Conservation (phyloP, 2,888 invertebrate genomes). For the Heteropelma amictum region DNA sequence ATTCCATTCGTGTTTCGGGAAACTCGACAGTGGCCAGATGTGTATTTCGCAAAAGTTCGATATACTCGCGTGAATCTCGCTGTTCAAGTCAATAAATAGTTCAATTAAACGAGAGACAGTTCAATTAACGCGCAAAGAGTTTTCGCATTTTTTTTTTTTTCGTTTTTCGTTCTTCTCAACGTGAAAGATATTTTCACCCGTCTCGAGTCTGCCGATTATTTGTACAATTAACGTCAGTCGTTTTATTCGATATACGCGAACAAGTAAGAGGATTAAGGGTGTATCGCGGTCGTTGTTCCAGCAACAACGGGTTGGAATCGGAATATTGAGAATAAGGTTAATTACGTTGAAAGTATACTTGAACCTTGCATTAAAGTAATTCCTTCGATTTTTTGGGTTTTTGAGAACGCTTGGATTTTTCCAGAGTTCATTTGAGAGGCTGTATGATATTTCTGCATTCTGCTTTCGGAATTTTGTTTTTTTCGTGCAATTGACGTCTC, state of each 20-base stretch:
- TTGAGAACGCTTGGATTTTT: no score
- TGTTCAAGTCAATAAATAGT: slow-evolving; percentile 57
- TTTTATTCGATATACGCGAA: slow-evolving; percentile 37
- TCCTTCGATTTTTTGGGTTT: no score
- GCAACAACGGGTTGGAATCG: not conserved
- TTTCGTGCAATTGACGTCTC: no score
- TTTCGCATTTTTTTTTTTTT: not conserved
- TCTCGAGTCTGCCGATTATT: slow-evolving; percentile 31
- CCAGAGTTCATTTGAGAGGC: no score
- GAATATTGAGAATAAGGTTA: no score
- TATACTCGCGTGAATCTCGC: slow-evolving; percentile 21
- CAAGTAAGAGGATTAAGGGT: no score
- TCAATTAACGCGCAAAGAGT: not conserved
- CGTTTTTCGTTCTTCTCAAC: not conserved
- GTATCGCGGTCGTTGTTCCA: no score
- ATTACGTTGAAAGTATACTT: no score
- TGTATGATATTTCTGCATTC: no score
- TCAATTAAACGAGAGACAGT: slow-evolving; percentile 37
- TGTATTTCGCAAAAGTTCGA: slow-evolving; percentile 22
- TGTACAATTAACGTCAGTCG: slow-evolving; percentile 30
- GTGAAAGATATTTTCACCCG: not conserved
- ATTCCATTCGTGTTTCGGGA: slow-evolving; percentile 3
- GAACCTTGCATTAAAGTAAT: no score
- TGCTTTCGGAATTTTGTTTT: no score
- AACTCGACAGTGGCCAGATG: not conserved